Base-by-base conservation (phyloP, 2,113 vertebrate species). In the Paedocypris sp. region DNA sequence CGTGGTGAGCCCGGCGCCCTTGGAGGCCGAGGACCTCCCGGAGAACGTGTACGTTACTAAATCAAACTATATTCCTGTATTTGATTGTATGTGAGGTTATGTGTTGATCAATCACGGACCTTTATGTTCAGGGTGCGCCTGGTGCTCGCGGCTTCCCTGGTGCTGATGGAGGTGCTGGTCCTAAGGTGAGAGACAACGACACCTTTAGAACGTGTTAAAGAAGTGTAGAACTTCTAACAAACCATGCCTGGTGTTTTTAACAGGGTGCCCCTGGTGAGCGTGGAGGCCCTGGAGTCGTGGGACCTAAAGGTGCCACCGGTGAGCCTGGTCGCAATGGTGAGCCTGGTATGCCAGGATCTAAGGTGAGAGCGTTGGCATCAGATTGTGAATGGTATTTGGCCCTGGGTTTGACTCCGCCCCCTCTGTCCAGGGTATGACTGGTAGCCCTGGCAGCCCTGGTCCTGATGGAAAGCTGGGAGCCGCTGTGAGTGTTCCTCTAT, bases 131-230 rank as follows among this genome's bases (percentile, higher is more conserved):
- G 95, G 95, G 95, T 11, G 85, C 77, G 62, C 90, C 92, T 2
- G 95, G 95, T 41, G 89, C 87, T 77, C 95, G 95, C 31, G 95
- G 95, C 67, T 97, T 98, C 87, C 94, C 95, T 76, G 95, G 94
- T 0, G 58, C 85, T 75, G 95, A 97, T 73, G 95, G 95, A 50
- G 60, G 88, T 15, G 76, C 86, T 57, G 95, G 95, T 70, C 83
- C 87, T 72, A 96, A 92, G 87, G 95, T 98, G 70, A 74, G n/a
- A n/a, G 85, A 45, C 4, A 12, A 18, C 39, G 43, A 29, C 41
- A 28, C 5, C 26, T 32, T 25, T 3, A 25, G 19, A 51, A 46
- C 25, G 19, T 43, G 18, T n/a, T n/a, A n/a, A n/a, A n/a, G n/a
- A n/a, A n/a, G n/a, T n/a, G n/a, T n/a, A n/a, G n/a, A n/a, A n/a